Evolutionary conservation across 2,888 invertebrate species (phyloP).

Genomic region (Acrobasis suavella): DNA sequence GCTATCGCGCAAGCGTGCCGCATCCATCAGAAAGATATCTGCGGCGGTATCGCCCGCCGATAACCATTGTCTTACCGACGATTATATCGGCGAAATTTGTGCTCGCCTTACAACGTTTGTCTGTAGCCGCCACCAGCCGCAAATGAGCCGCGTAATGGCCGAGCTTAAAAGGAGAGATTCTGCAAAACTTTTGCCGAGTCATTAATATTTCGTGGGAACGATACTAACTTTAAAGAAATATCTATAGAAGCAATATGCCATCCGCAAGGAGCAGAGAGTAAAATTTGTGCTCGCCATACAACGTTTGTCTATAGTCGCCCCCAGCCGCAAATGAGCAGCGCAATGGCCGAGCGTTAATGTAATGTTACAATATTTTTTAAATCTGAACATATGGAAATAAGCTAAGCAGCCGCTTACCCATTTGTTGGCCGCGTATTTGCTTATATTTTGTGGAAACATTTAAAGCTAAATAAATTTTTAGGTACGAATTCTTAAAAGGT

Average conservation of each 20-base stretch:
- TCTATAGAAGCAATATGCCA: not conserved
- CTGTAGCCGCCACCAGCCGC: conserved; percentile 58
- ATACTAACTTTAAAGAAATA: conserved; percentile 24
- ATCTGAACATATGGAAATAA: no score
- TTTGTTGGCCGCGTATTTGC: no score
- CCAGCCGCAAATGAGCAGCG: conserved; percentile 75
- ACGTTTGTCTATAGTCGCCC: conserved; percentile 65
- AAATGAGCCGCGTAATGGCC: conserved; percentile 75
- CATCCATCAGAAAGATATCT: conserved; percentile 76
- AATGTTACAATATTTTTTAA: conserved; percentile 28
- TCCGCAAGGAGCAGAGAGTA: not conserved
- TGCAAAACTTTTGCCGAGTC: conserved; percentile 73
- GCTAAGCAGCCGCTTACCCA: no score
- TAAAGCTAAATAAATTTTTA: no score
- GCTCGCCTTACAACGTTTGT: conserved; percentile 74
- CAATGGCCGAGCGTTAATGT: conserved; percentile 72
- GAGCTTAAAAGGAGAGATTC: conserved; percentile 69
- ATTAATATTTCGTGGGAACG: conserved; percentile 76
- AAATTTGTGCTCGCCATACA: conserved; percentile 74
- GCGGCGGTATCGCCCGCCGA: conserved; percentile 67
- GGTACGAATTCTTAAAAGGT: no score
- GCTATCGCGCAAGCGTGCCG: conserved; percentile 75
- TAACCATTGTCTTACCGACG: conserved; percentile 75
- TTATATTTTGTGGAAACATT: no score
- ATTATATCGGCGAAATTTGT: conserved; percentile 79